Conservation (phyloP, 92 coral and sea anemone species). For the Porites lobata region DNA sequence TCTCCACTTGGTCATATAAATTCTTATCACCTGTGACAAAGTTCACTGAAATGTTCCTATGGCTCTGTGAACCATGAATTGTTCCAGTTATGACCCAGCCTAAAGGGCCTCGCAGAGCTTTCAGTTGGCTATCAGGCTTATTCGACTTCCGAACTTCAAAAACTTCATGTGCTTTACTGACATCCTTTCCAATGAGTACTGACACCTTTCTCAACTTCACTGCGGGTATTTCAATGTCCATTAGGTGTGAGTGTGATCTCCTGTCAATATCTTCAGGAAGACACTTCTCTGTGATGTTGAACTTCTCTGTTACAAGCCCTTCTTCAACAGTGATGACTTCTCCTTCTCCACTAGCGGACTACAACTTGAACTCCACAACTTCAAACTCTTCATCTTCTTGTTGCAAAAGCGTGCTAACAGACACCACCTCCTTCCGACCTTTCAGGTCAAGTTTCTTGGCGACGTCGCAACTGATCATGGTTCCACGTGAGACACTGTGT, state of each 20-base stretch:
- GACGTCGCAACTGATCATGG: conserved; percentile 55
- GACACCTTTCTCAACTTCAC: conserved; percentile 58
- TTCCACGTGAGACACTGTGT: conserved; percentile 67
- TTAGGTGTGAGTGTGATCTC: conserved; percentile 45
- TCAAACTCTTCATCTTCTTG: conserved; percentile 49
- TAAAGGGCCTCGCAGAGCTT: conserved; percentile 58
- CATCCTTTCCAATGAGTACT: conserved; percentile 70
- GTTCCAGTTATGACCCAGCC: conserved; percentile 64
- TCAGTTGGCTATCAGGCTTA: conserved; percentile 27
- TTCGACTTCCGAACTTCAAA: conserved; percentile 50
- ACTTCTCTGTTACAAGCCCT: conserved; percentile 62
- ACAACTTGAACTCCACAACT: conserved; percentile 48
- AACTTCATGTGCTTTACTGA: conserved; percentile 64
- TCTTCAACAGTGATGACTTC: conserved; percentile 62
- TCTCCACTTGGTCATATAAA: conserved; percentile 48
- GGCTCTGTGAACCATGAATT: conserved; percentile 2
- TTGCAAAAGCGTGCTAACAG: conserved; percentile 44
- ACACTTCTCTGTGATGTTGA: conserved; percentile 51
- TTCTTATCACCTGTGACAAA: conserved; percentile 46
- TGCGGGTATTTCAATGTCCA: conserved; percentile 45
- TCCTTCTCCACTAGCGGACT: conserved; percentile 56
- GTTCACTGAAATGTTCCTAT: conserved; percentile 28
- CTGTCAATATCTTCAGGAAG: conserved; percentile 56
- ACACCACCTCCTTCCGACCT: conserved; percentile 41
- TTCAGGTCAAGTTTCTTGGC: conserved; percentile 42